These are phyloP conservation scores for Platynereis dumerilii DNA, from an alignment of 2,888 invertebrate species.

Conservation along the genomic window DNA sequence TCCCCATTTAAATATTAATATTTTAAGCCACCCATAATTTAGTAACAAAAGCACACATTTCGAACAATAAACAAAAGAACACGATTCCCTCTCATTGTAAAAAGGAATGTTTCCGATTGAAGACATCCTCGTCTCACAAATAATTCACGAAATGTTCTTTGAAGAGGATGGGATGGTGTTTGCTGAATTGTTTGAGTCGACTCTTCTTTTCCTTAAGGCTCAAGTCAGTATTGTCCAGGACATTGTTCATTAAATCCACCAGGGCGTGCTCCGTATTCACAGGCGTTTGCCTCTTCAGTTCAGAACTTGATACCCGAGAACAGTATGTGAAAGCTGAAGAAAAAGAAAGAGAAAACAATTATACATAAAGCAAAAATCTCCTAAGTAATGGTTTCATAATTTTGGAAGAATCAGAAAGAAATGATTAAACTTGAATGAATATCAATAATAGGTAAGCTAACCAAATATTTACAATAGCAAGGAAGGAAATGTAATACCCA, in stretches of 20 bases:
- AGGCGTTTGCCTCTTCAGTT: constrained; percentile 31
- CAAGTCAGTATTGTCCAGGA: constrained; percentile 58
- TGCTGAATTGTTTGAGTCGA: constrained; percentile 57
- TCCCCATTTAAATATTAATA: too few relatives aligned
- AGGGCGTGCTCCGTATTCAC: constrained; percentile 50
- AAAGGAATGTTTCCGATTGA: too few relatives aligned
- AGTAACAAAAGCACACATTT: too few relatives aligned
- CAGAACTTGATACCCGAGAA: constrained; percentile 24
- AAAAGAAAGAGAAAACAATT: neutral
- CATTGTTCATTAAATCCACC: constrained; percentile 54
- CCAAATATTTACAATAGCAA: too few relatives aligned
- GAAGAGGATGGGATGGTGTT: constrained; percentile 56
- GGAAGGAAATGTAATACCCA: too few relatives aligned
- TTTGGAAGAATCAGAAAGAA: neutral
- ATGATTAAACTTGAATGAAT: neutral
- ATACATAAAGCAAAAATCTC: neutral
- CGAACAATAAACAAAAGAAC: too few relatives aligned
- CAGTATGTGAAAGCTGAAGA: constrained; percentile 32
- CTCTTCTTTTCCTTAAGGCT: constrained; percentile 60
- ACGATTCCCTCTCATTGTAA: too few relatives aligned
- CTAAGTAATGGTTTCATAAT: neutral
- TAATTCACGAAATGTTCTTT: constrained; percentile 49
- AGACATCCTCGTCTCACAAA: too few relatives aligned
- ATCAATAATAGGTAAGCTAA: too few relatives aligned
- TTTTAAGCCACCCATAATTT: too few relatives aligned